A percentile compares a stretch with the other conserved stretches of the same genome.
Conservation (phyloP, 2,797 vertebrate genomes). For the Enteromius thamalakanensis region DNA sequence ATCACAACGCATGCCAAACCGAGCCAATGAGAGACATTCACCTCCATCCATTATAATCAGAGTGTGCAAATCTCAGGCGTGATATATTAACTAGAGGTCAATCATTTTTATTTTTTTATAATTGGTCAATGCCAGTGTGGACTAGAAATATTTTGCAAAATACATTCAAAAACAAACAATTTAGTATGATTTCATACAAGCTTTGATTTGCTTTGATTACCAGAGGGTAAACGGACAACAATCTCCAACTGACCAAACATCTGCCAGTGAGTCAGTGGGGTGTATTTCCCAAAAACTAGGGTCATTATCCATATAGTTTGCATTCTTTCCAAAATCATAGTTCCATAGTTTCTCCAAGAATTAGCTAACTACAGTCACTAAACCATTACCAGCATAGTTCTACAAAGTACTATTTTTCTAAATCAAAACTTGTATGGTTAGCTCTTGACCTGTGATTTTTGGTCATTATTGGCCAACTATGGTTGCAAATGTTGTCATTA, state of each 20-base stretch:
- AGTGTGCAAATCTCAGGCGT: neutral
- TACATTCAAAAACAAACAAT: neutral
- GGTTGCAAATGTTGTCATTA: no score
- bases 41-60: neutral
- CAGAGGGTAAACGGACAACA: neutral
- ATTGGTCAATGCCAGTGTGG: neutral
- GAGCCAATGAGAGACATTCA: conserved; percentile 36
- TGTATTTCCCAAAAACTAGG: neutral
- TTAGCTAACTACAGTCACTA: no score
- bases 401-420: no score
- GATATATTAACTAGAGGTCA: neutral
- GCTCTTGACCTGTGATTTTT: no score
- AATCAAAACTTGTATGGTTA: neutral
- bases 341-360: no score
- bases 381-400: no score
- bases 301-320: neutral
- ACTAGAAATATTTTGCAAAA: neutral
- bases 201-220: neutral
- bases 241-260: neutral
- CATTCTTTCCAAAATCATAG: neutral
- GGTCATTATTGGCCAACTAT: no score
- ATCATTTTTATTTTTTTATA: neutral
- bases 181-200: neutral
- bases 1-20: conserved; percentile 25
- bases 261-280: neutral